phyloP scores from a whole-genome alignment of 2,113 vertebrate species.

The Andinoacara biseriatus region DNA sequence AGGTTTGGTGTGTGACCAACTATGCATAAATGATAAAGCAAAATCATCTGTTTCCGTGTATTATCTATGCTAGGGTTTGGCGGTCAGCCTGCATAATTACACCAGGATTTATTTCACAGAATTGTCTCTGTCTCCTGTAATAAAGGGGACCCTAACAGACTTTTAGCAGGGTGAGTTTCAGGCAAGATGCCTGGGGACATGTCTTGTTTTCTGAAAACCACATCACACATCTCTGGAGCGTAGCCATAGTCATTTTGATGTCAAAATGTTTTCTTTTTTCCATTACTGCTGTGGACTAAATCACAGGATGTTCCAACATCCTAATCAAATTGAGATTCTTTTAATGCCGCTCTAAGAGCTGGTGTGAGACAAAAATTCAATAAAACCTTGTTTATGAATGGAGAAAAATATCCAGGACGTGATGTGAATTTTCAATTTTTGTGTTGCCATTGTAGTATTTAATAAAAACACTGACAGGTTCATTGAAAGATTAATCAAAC shows the following conservation, averaged over 20 bases:
- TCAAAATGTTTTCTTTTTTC: conserved; percentile 27
- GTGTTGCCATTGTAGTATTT: neutral
- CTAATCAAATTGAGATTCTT: neutral
- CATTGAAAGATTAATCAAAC: neutral
- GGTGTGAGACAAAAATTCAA: neutral
- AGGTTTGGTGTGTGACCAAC: neutral
- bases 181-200: neutral
- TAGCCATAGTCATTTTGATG: neutral
- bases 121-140: conserved; percentile 12
- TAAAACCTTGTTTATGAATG: neutral
- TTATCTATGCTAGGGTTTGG: conserved; percentile 12
- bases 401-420: neutral
- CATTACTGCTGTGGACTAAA: neutral
- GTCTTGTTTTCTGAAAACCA: conserved; percentile 1
- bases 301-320: neutral
- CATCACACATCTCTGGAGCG: neutral
- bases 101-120: conserved; percentile 21
- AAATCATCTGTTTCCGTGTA: conserved; percentile 16
- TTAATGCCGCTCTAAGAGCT: neutral
- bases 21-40: conserved; percentile 7
- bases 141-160: neutral
- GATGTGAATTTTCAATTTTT: neutral
- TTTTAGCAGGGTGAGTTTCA: conserved; percentile 12
- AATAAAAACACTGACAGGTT: neutral
- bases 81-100: neutral